phyloP scores from a whole-genome alignment of 2,797 vertebrate genomes.

The Pangasius sanitwongsei region DNA sequence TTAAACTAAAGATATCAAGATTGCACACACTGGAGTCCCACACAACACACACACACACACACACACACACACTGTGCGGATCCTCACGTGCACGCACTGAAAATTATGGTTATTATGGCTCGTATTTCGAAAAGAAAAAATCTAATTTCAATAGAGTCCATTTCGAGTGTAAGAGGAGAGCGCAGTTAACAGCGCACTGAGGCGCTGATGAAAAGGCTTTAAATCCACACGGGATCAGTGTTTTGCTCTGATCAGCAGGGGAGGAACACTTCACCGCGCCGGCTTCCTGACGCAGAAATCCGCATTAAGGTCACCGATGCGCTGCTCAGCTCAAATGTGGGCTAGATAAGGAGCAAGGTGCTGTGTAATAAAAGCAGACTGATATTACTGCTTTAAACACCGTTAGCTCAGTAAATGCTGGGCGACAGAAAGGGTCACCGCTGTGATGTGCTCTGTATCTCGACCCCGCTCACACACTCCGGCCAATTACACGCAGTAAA shows the following conservation, averaged over 20 bases:
- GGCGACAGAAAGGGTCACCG: conserved; percentile 80
- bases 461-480: conserved; percentile 76
- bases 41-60: not conserved
- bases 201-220: conserved; percentile 72
- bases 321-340: conserved; percentile 72
- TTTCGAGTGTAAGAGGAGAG: conserved; percentile 19
- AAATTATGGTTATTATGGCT: conserved; percentile 20
- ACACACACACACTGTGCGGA: not conserved
- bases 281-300: conserved; percentile 74
- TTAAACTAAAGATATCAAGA: not conserved
- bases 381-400: conserved; percentile 77
- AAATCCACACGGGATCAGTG: conserved; percentile 64
- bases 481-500: conserved; percentile 76
- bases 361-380: conserved; percentile 76
- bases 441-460: conserved; percentile 78
- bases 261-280: conserved; percentile 73
- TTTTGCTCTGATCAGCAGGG: conserved; percentile 56
- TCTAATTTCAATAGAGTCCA: conserved; percentile 1
- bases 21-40: not conserved
- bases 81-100: not conserved
- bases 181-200: conserved; percentile 62
- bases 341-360: conserved; percentile 72
- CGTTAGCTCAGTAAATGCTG: conserved; percentile 82
- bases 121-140: conserved; percentile 17
- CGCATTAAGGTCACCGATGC: conserved; percentile 75